Percentiles rank a stretch among this genome's conserved stretches.
Conservation (phyloP, 1,140 invertebrate species). For the Leptinotarsa lineolata region DNA sequence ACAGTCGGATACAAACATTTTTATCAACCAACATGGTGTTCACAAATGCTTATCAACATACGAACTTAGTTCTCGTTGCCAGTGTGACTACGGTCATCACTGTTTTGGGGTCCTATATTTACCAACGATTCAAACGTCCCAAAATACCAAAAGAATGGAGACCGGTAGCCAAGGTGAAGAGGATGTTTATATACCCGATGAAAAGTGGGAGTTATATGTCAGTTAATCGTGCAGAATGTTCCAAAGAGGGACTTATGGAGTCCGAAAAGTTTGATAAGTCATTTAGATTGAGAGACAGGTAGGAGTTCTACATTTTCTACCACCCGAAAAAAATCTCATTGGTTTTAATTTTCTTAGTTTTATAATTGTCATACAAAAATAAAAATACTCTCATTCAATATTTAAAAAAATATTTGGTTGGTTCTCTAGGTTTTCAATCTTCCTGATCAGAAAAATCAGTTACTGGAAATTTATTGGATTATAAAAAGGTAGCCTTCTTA, state of each 20-base stretch:
- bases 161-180: slow-evolving; percentile 46
- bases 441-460: too few relatives aligned
- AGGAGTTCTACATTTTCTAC: background rate
- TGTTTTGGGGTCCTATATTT: slow-evolving; percentile 32
- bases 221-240: slow-evolving; percentile 45
- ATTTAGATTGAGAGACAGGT: slow-evolving; percentile 49
- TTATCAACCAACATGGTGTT: too few relatives aligned
- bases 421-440: too few relatives aligned
- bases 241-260: slow-evolving; percentile 43
- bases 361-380: too few relatives aligned
- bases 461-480: too few relatives aligned
- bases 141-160: slow-evolving; percentile 44
- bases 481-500: too few relatives aligned
- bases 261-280: slow-evolving; percentile 35
- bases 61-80: slow-evolving; percentile 2
- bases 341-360: too few relatives aligned
- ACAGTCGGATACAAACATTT: too few relatives aligned
- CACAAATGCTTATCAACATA: background rate
- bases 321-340: too few relatives aligned
- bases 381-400: too few relatives aligned
- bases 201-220: slow-evolving; percentile 51
- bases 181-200: slow-evolving; percentile 51
- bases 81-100: slow-evolving; percentile 27
- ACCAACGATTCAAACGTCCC: slow-evolving; percentile 26
- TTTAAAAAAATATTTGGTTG: too few relatives aligned